These are phyloP conservation scores for Brachypalpus laphriformis DNA, from an alignment of 2,888 invertebrate genomes.

Conservation along the genomic window DNA sequence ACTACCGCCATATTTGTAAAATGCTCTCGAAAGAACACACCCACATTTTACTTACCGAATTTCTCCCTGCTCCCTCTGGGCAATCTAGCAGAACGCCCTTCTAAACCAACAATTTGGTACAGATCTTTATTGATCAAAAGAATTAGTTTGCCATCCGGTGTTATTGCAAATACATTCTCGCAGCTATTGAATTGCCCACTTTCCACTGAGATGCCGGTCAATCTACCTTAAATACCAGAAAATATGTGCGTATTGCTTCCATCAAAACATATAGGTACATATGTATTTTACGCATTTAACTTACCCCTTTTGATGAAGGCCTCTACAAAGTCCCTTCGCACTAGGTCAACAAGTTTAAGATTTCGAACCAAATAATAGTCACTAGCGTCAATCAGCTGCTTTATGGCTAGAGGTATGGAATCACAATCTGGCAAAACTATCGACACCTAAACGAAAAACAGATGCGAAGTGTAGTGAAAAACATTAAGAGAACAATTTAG, in stretches of 20 bases:
- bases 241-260: conserved; percentile 11
- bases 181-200: conserved; percentile 78
- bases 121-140: conserved; percentile 83
- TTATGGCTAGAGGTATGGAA: conserved; percentile 73
- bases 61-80: conserved; percentile 81
- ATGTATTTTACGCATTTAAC: conserved; percentile 21
- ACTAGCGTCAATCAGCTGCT: conserved; percentile 82
- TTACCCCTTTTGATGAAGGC: conserved; percentile 85
- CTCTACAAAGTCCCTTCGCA: conserved; percentile 84
- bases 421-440: conserved; percentile 84
- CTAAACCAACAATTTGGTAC: conserved; percentile 84
- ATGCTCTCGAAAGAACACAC: too few species aligned
- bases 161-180: conserved; percentile 84
- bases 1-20: too few species aligned
- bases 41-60: conserved; percentile 84
- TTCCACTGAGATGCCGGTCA: conserved; percentile 83
- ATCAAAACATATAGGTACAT: neutral
- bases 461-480: neutral
- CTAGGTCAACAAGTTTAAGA: conserved; percentile 82
- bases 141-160: conserved; percentile 84
- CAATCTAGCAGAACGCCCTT: conserved; percentile 82
- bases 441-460: conserved; percentile 83
- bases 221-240: conserved; percentile 80
- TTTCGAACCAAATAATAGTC: conserved; percentile 84
- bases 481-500: neutral